A percentile compares a stretch with the other conserved stretches of the same genome.
phyloP scores from a whole-genome alignment of 2,797 vertebrate species.

The Typhlichthys eigenmanni region DNA sequence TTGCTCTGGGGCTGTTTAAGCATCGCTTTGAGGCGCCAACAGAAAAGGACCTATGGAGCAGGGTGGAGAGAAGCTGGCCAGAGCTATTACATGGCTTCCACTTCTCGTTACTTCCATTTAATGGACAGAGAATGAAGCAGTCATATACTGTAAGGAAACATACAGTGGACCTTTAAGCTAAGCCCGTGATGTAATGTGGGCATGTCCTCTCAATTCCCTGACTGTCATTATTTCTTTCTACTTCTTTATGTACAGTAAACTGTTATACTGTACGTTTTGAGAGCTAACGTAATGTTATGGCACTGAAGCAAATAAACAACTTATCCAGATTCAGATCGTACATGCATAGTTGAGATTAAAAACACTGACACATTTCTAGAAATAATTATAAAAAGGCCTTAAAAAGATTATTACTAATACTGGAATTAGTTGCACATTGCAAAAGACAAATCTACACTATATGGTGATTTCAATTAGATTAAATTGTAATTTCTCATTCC shows the following conservation, averaged over 20 bases:
- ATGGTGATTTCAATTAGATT: too few relatives aligned
- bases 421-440: too few relatives aligned
- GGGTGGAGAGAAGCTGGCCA: constrained; percentile 35
- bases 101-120: constrained; percentile 26
- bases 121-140: constrained; percentile 14
- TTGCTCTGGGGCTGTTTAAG: constrained; percentile 58
- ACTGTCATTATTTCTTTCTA: constrained; percentile 19
- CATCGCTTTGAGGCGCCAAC: constrained; percentile 61
- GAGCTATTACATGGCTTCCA: constrained; percentile 60
- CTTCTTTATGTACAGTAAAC: not conserved
- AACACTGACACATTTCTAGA: too few relatives aligned
- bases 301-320: too few relatives aligned
- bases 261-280: not conserved
- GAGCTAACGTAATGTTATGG: not conserved
- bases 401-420: too few relatives aligned
- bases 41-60: constrained; percentile 59
- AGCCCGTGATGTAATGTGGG: constrained; percentile 46
- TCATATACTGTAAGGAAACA: constrained; percentile 34
- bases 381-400: too few relatives aligned
- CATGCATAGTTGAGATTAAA: too few relatives aligned
- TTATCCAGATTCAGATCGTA: too few relatives aligned
- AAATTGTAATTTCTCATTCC: too few relatives aligned
- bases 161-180: constrained; percentile 37
- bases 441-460: too few relatives aligned
- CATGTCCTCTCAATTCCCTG: not conserved